A percentile compares a stretch with the other conserved stretches of the same genome.
Evolutionary conservation across 2,113 vertebrate species (phyloP).

Genomic region (Oryzias woworae): DNA sequence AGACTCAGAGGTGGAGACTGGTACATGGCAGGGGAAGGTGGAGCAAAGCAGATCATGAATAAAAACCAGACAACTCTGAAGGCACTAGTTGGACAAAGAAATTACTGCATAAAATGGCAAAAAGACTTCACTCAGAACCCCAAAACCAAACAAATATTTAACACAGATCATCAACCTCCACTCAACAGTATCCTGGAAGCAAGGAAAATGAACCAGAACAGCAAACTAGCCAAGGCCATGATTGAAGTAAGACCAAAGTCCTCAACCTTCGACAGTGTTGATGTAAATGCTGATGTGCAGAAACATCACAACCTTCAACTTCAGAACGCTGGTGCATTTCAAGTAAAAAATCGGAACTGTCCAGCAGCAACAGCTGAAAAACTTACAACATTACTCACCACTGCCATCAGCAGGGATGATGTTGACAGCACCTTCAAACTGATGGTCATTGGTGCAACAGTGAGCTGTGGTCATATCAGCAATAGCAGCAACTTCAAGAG

Average conservation of each 20-base stretch:
- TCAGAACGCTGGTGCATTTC: not conserved
- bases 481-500: not conserved
- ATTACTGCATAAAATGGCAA: not conserved
- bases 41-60: not conserved
- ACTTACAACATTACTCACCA: not conserved
- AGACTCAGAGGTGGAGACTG: slow-evolving; percentile 20
- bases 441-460: slow-evolving; percentile 9
- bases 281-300: not conserved
- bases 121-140: not conserved
- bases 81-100: slow-evolving; percentile 2
- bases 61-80: not conserved
- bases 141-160: not conserved
- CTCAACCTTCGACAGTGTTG: not conserved
- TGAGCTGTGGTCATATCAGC: slow-evolving; percentile 2
- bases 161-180: slow-evolving; percentile 30
- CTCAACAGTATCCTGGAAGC: not conserved
- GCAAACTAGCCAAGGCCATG: slow-evolving; percentile 23
- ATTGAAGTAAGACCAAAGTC: slow-evolving; percentile 21
- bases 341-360: not conserved
- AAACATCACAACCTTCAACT: not conserved
- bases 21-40: slow-evolving; percentile 8
- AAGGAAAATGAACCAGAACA: slow-evolving; percentile 5
- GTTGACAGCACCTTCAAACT: slow-evolving; percentile 24
- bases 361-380: not conserved
- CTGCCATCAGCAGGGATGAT: slow-evolving; percentile 6